These are phyloP conservation scores for Ceratosolen solmsi DNA, from an alignment of 1,140 invertebrate species.

Conservation along the genomic window DNA sequence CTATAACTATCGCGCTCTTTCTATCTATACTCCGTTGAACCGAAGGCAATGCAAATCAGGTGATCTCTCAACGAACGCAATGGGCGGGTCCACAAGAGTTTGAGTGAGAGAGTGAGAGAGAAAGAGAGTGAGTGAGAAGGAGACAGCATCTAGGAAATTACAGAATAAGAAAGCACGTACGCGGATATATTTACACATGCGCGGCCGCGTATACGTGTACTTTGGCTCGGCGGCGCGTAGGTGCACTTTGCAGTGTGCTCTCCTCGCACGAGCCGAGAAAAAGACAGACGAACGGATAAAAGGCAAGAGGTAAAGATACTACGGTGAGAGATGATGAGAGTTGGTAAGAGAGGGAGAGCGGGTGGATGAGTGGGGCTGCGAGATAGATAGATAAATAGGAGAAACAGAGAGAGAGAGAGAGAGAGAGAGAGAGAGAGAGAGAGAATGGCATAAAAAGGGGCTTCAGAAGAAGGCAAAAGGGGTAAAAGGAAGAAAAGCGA, in stretches of 20 bases:
- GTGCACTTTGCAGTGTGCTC: not conserved
- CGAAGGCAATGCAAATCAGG: slow-evolving; percentile 20
- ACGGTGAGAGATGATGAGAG: not conserved
- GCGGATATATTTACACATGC: slow-evolving; percentile 24
- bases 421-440: not conserved
- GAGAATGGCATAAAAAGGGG: slow-evolving; percentile 24
- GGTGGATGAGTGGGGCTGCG: not conserved
- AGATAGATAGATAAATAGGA: not conserved
- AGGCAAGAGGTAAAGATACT: not conserved
- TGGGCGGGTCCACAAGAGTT: not conserved
- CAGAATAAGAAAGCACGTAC: slow-evolving; percentile 38
- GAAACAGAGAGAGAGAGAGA: not conserved
- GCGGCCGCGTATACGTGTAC: not conserved
- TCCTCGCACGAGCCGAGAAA: slow-evolving; percentile 5
- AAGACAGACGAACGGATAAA: slow-evolving; percentile 25
- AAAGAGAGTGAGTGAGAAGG: not conserved
- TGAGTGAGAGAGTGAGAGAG: not conserved
- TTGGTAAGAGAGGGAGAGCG: not conserved
- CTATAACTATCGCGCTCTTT: slow-evolving; percentile 1
- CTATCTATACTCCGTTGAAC: not conserved
- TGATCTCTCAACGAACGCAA: not conserved
- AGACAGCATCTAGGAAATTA: not conserved
- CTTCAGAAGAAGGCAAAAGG: slow-evolving; percentile 9
- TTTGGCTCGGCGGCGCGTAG: not conserved
- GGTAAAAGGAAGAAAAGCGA: slow-evolving; percentile 25